Evolutionary conservation across 2,888 invertebrate species (phyloP).

Genomic region (Drosophila infuscata): DNA sequence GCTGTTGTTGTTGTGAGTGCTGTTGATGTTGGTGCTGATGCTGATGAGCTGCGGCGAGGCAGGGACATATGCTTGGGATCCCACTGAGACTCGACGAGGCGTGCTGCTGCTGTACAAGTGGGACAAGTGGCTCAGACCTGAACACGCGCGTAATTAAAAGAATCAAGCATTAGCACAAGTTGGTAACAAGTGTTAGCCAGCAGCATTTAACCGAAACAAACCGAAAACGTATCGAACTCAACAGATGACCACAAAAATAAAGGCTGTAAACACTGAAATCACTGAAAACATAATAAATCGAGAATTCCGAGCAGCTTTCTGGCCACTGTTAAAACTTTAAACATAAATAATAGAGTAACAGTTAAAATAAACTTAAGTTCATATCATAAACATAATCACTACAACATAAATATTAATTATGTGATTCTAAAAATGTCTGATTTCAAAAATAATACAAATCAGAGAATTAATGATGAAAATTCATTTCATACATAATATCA

Average conservation of each 20-base stretch:
- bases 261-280: conserved; percentile 40
- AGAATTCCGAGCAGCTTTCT: neutral
- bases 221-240: conserved; percentile 55
- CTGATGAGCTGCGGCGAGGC: conserved; percentile 84
- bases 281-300: conserved; percentile 39
- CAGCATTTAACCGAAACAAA: conserved; percentile 39
- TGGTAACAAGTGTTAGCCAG: conserved; percentile 9
- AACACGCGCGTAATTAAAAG: conserved; percentile 56
- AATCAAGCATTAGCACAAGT: conserved; percentile 35
- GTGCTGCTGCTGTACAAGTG: conserved; percentile 85
- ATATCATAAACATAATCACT: neutral
- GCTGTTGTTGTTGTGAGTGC: conserved; percentile 72
- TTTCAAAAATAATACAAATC: neutral
- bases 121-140: conserved; percentile 85
- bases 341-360: conserved; percentile 25
- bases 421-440: neutral
- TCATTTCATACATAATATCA: neutral
- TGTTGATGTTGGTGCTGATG: conserved; percentile 82
- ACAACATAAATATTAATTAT: neutral
- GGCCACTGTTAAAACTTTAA: conserved; percentile 8
- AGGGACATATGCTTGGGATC: conserved; percentile 85
- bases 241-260: conserved; percentile 36
- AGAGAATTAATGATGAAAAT: neutral
- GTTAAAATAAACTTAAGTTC: conserved; percentile 27
- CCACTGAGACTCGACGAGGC: conserved; percentile 85